Percentiles rank a stretch among this genome's conserved stretches.
Evolutionary conservation across 2,113 vertebrate genomes (phyloP).

Genomic region (Heterocephalus glaber): DNA sequence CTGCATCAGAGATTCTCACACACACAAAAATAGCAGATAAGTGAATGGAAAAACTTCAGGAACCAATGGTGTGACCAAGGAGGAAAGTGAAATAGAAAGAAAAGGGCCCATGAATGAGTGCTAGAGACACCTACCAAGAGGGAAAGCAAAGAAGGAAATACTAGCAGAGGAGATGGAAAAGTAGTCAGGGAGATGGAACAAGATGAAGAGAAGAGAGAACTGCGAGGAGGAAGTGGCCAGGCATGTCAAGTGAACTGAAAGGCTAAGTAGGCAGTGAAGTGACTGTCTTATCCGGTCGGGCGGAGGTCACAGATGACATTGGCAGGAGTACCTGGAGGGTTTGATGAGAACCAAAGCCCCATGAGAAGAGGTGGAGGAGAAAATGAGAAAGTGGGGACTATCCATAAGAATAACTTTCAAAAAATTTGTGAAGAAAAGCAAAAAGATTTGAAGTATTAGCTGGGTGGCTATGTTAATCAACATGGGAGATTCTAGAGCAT

Average conservation of each 20-base stretch:
- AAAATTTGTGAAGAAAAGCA: not conserved
- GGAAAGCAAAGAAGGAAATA: not conserved
- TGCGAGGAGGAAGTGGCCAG: no score
- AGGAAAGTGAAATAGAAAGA: not conserved
- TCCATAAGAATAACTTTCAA: rapidly evolving
- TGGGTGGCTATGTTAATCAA: not conserved
- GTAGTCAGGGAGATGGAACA: not conserved
- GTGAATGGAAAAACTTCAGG: not conserved
- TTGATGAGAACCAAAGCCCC: not conserved
- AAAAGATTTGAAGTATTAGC: not conserved
- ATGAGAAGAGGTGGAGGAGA: not conserved
- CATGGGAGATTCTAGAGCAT: not conserved
- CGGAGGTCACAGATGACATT: not conserved
- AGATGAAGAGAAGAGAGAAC: not conserved
- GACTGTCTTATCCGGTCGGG: not conserved
- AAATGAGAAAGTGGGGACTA: not conserved
- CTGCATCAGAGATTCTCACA: not conserved
- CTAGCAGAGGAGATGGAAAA: not conserved
- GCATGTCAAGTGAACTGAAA: not conserved
- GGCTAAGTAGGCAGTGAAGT: not conserved
- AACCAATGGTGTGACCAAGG: not conserved
- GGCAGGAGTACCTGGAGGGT: not conserved
- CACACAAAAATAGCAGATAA: not conserved
- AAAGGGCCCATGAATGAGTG: not conserved
- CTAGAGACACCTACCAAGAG: not conserved